Evolutionary conservation across 2,797 vertebrate species (phyloP), one percentile per base, ranked within the genome.

Genomic region (Tympanoctomys barrerae): DNA sequence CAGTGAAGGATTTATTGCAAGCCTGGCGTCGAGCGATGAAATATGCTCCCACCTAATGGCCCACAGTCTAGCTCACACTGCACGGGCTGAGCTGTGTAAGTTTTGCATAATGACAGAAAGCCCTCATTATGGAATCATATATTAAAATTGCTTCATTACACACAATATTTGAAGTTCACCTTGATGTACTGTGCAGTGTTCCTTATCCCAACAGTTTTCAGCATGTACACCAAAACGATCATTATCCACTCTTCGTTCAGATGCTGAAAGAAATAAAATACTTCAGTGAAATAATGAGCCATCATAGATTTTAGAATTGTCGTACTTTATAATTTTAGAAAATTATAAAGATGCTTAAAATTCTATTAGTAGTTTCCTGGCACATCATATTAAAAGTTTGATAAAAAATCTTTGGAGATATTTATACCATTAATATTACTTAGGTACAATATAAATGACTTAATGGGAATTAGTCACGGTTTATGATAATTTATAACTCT

Each of bases 241-340:
- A 71, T 59, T 59, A 86, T 64, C 12, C 19, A 59, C 13, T 73
- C 39, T 8, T 66, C 64, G 11, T 87, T 82, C 39, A 73, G 2
- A 26, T 66, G 19, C 13, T 66, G 78, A 92, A 95, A 82, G 68
- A 82, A 89, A 81, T 52, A 64, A 42, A 64, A 71, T 61, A 73
- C 83, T 90, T 78, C 39, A 87, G 26, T 71, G n/a, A 87, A 5
- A 42, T 84, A 90, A 79, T 59, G 52, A 79, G 24, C 16, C 78
- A 39, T 71, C 11, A 49, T 36, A 73, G 31, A 80, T 64, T 62
- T 75, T 62, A 70, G 7, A 49, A 42, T 54, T 18, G 71, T 39
- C 90, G 11, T 26, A 68, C 39, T 87, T 13, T 87, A 42, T 14
- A 68, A 36, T 88, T 94, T 92, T 77, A 85, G 19, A 22, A 84